Evolutionary conservation across 2,797 vertebrate species (phyloP), one percentile per base, ranked within the genome.

Genomic region (Syndactyla subalaris): DNA sequence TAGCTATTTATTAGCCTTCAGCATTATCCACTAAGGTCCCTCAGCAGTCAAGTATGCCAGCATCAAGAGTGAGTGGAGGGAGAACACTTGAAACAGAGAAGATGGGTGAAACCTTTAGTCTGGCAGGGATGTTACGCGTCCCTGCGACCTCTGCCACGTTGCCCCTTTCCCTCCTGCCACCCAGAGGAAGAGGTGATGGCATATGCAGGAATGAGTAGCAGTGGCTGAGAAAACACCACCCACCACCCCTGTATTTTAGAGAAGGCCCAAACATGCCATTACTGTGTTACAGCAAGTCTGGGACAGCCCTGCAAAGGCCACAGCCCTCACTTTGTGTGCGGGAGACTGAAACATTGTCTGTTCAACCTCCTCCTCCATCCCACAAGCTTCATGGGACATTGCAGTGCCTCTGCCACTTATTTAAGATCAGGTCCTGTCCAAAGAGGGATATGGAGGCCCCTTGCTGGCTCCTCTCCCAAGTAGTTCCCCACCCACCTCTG

Each of bases 251-350:
- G 15, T 38, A 16, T 54, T 82, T 79, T 41, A 82, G 10, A 62
- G 38, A 78, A 68, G 10, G 6, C 49, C 26, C 54, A 59, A 76
- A 61, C 2, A 0, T 6, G 9, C 36, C 13, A 6, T 48, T 5
- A 2, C 16, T 14, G 29, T 51, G 41, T 24, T 38, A 30, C 1
- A 4, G 32, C 0, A 1, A 59, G 18, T 1, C 21, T 71, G 45
- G 23, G 41, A 86, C 32, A 68, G 17, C 20, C 55, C 27, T 55
- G 54, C 22, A 59, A 72, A 90, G 41, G 51, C 32, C 34, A 41
- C 1, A 10, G 59, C 14, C 57, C 17, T 75, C 45, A 39, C 26
- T n/a, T 8, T 12, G 39, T 6, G 20, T 22, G 43, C 34, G 55
- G 17, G 16, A 89, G 70, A 30, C 15, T 19, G 32, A 63, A 70